Evolutionary conservation across 23 tunicate genomes (phyloP), one percentile per base, ranked within the genome.

Genomic region (Clavelina lepadiformis): DNA sequence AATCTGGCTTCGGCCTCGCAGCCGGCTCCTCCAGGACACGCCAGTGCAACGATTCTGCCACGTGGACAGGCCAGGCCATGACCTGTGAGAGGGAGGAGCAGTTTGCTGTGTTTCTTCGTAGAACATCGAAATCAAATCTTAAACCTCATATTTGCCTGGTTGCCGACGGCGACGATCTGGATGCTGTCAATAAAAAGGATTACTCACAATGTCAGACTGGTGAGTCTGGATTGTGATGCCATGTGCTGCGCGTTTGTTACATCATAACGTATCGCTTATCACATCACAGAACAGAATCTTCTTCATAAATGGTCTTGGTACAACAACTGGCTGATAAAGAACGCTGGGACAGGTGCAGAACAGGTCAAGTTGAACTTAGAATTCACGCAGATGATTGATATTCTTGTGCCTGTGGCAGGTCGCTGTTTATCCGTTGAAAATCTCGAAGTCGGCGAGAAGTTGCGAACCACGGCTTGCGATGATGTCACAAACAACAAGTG

Each of bases 21-120:
- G 51, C 69, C 22, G 69, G 51, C 3, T 63, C 69, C 24, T 5
- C 8, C 30, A 35, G 50, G 5, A 6, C 19, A 3, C 49, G 51
- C 19, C 11, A 6, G 21, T 63, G 69, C 26, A 6, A 20, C 15
- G 53, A 68, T 21, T n/a, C 31, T 18, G 82, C 74, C 2, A 53
- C 3, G 1, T 76, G 82, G 82, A 34, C 73, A 6, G 82, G 74
- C 2, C 55, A 53, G 21, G 63, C 24, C 7, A 15, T 66, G 31
- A 68, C 5, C 56, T 76, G 82, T 28, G 6, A 25, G 33, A 22
- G n/a, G 21, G 73, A 56, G 30, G 34, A 33, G 20, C 82, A 76
- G 65, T 76, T 76, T 55, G 47, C 56, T 21, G 37, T 76, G 21
- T 66, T 76, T 38, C 33, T 76, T 3, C 8, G 5, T 15, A 50